These are phyloP conservation scores for Phylloscopus trochilus DNA, from an alignment of 2,113 vertebrate genomes.

Conservation along the genomic window DNA sequence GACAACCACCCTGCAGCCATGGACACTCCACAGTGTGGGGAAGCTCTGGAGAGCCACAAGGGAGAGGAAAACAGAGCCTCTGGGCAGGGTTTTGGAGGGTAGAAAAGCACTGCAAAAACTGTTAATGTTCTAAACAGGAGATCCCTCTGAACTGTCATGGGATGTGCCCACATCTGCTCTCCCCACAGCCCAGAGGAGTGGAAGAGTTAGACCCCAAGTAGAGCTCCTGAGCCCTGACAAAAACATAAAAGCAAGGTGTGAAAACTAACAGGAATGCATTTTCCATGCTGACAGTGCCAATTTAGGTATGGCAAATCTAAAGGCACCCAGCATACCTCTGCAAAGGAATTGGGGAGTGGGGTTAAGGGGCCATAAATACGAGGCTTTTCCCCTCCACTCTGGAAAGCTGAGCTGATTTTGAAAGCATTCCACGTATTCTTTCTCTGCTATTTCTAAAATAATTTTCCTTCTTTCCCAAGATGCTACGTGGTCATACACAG, in stretches of 20 bases:
- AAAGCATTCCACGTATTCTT: background rate
- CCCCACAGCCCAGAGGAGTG: background rate
- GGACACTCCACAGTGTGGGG: rapidly evolving
- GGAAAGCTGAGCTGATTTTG: background rate
- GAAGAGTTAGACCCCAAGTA: background rate
- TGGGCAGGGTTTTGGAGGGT: background rate
- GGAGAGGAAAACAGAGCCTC: background rate
- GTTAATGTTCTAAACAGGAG: background rate
- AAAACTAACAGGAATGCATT: background rate
- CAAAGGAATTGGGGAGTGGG: background rate
- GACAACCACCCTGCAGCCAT: background rate
- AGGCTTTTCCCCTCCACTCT: background rate
- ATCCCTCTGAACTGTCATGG: background rate
- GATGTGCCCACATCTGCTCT: background rate
- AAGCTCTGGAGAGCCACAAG: background rate
- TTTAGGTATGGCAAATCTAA: background rate
- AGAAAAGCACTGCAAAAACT: background rate
- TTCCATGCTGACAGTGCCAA: background rate
- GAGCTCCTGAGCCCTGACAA: background rate
- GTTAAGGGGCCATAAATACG: background rate
- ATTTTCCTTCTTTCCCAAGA: background rate
- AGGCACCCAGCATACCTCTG: background rate
- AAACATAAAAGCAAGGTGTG: background rate
- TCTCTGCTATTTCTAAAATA: background rate
- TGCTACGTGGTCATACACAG: background rate